Evolutionary conservation across 2,113 vertebrate species (phyloP).

Genomic region (Triplophysa dalaica): DNA sequence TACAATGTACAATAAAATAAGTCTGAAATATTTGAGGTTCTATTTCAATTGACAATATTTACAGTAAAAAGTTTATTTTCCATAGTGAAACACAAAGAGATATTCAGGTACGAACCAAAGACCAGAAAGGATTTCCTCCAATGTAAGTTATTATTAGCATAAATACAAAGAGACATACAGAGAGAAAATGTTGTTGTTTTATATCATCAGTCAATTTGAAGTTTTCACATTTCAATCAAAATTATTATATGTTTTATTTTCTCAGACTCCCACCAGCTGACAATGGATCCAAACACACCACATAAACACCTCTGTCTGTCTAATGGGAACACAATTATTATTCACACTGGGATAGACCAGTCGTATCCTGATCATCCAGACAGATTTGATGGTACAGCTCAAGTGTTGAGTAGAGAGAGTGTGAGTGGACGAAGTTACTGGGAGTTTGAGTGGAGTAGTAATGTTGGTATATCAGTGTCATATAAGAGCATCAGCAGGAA

Average conservation of each 20-base stretch:
- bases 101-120: conserved; percentile 38
- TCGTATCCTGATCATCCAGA: background rate
- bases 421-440: background rate
- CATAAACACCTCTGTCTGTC: background rate
- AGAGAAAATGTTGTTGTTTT: too few species aligned
- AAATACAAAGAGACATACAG: background rate
- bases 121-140: conserved; percentile 48
- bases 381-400: background rate
- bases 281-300: background rate
- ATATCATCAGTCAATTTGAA: too few species aligned
- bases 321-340: background rate
- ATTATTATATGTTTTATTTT: too few species aligned
- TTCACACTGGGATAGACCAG: background rate
- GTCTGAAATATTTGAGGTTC: background rate
- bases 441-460: background rate
- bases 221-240: too few species aligned
- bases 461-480: background rate
- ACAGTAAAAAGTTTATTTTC: background rate
- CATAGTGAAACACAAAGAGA: background rate
- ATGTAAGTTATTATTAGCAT: conserved; percentile 44
- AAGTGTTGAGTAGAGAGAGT: background rate
- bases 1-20: background rate
- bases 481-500: conserved; percentile 10
- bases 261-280: too few species aligned
- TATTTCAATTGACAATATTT: background rate